These are phyloP conservation scores for Porites lutea DNA, from an alignment of 64 coral and sea anemone genomes.

Conservation along the genomic window DNA sequence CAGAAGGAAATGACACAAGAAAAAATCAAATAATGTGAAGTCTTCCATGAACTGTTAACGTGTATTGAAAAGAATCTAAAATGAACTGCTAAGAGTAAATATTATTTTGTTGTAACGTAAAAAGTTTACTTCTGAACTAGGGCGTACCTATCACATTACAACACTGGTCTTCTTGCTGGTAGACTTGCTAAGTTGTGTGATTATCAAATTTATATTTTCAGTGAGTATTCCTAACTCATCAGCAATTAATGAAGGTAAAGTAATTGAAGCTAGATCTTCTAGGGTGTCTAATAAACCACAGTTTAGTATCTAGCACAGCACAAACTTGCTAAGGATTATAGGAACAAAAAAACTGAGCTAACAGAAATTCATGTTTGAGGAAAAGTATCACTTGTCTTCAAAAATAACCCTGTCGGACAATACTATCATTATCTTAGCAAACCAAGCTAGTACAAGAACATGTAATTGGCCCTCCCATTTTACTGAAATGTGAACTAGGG, in stretches of 20 bases:
- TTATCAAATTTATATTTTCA: no score
- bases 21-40: neutral
- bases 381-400: neutral
- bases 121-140: neutral
- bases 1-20: neutral
- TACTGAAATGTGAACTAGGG: neutral
- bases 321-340: conserved; percentile 10
- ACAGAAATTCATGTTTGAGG: neutral
- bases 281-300: neutral
- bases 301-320: neutral
- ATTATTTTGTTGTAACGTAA: neutral
- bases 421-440: neutral
- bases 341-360: neutral
- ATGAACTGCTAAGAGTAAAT: neutral
- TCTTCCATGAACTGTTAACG: neutral
- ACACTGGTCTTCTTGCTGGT: neutral
- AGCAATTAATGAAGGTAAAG: neutral
- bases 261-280: no score
- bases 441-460: neutral
- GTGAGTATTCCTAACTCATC: neutral
- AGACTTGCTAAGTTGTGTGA: no score
- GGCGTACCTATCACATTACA: neutral
- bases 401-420: neutral
- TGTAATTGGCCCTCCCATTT: conserved; percentile 2
- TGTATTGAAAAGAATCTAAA: neutral